These are phyloP conservation scores for Odontocolon sp. DNA, from an alignment of 2,888 invertebrate species.

Conservation along the genomic window DNA sequence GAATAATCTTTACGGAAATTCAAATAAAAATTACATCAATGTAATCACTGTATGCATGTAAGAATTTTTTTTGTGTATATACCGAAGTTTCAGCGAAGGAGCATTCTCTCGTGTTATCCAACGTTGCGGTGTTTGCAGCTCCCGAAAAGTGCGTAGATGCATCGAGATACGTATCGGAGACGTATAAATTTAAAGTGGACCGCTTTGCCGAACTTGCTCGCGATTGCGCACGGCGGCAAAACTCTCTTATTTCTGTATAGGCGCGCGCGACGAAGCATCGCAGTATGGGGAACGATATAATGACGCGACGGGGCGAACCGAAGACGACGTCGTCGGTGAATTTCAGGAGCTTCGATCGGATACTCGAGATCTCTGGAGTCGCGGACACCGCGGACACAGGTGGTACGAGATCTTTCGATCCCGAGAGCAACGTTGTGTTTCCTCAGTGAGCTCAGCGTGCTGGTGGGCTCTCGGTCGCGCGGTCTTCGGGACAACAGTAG, in stretches of 20 bases:
- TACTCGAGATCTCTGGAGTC: conserved; percentile 45
- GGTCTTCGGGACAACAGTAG: conserved; percentile 32
- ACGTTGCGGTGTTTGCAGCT: not conserved
- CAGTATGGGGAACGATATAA: conserved; percentile 54
- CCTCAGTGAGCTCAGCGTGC: conserved; percentile 28
- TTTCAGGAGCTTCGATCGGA: conserved; percentile 58
- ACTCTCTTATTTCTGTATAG: conserved; percentile 31
- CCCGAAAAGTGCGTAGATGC: conserved; percentile 51
- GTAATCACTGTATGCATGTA: too few relatives aligned
- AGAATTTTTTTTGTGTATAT: too few relatives aligned
- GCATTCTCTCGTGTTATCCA: not conserved
- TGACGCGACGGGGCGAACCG: conserved; percentile 56
- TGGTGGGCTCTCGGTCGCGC: conserved; percentile 28
- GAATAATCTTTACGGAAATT: too few relatives aligned
- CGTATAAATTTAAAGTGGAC: conserved; percentile 59
- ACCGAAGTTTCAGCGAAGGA: not conserved
- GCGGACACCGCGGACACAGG: conserved; percentile 50
- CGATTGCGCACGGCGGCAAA: conserved; percentile 40
- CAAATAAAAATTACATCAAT: too few relatives aligned
- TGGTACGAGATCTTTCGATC: conserved; percentile 42
- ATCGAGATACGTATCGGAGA: conserved; percentile 52
- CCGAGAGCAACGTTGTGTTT: conserved; percentile 35
- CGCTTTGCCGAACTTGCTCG: conserved; percentile 52
- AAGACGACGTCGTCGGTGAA: conserved; percentile 52
- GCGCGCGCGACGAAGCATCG: conserved; percentile 36